These are phyloP conservation scores for Tipula lateralis DNA, from an alignment of 2,888 invertebrate species.

Conservation along the genomic window DNA sequence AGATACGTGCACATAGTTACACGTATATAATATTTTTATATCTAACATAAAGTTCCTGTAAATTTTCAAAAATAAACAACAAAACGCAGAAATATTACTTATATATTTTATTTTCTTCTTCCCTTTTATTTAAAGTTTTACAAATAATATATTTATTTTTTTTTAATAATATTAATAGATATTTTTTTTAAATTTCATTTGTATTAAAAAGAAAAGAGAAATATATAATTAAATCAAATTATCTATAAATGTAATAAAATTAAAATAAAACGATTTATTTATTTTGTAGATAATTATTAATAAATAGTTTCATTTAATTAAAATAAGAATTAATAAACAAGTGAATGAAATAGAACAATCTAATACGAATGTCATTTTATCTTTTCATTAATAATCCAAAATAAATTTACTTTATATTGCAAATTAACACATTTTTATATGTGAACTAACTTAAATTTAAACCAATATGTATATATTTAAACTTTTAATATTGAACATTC, in stretches of 20 bases:
- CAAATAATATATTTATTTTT: neutral
- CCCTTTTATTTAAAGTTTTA: neutral
- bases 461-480: neutral
- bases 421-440: neutral
- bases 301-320: neutral
- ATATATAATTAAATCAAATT: neutral
- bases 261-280: neutral
- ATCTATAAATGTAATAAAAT: neutral
- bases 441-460: neutral
- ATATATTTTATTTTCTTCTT: slow-evolving; percentile 4
- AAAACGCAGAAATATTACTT: neutral
- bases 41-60: neutral
- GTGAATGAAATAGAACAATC: neutral
- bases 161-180: neutral
- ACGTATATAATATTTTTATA: neutral
- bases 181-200: neutral
- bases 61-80: neutral
- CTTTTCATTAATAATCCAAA: neutral
- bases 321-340: neutral
- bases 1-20: too few species aligned
- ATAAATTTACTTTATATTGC: neutral
- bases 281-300: neutral
- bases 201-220: neutral
- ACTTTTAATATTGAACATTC: neutral
- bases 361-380: neutral